Base-by-base conservation (phyloP, 2,113 vertebrate genomes). In the Hepsetus odoe region DNA sequence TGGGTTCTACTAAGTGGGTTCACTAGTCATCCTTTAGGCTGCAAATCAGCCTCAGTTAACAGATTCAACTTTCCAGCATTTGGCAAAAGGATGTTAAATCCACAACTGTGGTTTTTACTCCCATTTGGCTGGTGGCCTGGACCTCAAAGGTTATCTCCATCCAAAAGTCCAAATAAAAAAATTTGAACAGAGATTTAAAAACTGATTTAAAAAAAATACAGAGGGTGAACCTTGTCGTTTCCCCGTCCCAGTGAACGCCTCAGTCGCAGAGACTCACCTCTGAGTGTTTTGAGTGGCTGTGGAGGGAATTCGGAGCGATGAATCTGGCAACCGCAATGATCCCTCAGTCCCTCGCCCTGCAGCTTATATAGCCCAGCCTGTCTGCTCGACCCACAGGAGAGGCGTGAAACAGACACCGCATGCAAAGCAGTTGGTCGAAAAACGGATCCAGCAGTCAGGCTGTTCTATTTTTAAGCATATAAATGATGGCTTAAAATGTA, bases 401-500 rank as follows among this genome's bases (percentile, higher is more conserved):
- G 89, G 91, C 90, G 90, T 86, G 92, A 90, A 94, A 93, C 82
- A 40, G 90, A 94, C 85, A 94, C 93, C 90, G 82, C 84, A 83
- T 82, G 88, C 87, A 77, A 87, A 87, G 89, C 83, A 84, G 87
- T 81, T 78, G 86, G 85, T 82, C 77, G 89, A 86, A 88, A 93
- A 93, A 92, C 90, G 80, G 91, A 90, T 91, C 91, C 89, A 92
- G 89, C 90, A 91, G 92, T 91, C 92, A 93, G 90, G 89, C 88
- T 42, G 88, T 85, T 92, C 92, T 94, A 93, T 94, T 92, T 92
- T 89, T 94, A 91, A 80, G 80, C 86, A 83, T 92, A 93, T 92
- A 93, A 93, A 93, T 90, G 91, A 94, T 92, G 92, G 92, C 92
- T 90, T 92, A 91, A 93, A 93, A 92, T 91, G 93, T 90, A 91